phyloP scores from a whole-genome alignment of 2,113 vertebrate species.

The Oncorhynchus kisutch region DNA sequence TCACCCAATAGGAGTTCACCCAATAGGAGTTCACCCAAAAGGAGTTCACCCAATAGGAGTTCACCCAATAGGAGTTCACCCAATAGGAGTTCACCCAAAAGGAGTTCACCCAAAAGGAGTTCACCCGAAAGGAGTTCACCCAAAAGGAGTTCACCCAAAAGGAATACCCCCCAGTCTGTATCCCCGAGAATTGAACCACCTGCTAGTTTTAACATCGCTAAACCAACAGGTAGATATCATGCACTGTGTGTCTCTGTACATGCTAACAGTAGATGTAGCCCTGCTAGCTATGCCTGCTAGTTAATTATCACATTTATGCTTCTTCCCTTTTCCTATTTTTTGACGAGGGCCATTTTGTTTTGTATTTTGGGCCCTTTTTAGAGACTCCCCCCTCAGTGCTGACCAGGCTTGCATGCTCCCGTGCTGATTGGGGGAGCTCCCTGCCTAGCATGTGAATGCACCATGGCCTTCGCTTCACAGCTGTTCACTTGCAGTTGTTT shows the following conservation, averaged over 20 bases:
- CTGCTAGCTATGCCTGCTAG: background rate
- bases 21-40: no score
- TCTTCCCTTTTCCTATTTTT: background rate
- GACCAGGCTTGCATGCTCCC: background rate
- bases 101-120: no score
- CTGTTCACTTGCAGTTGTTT: no score
- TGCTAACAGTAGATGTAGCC: background rate
- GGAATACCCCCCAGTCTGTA: conserved; percentile 20
- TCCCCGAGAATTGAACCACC: conserved; percentile 28
- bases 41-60: no score
- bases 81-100: no score
- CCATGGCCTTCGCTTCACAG: background rate
- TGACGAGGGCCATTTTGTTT: background rate
- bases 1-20: no score
- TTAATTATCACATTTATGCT: background rate
- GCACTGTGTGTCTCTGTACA: background rate
- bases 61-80: no score
- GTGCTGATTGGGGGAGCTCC: background rate
- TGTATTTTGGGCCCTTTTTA: background rate
- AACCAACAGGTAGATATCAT: conserved; percentile 42
- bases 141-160: no score
- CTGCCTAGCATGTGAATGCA: background rate
- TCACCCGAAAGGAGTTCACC: no score
- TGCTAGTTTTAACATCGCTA: conserved; percentile 42
- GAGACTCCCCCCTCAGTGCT: background rate